Conservation (phyloP, 2,888 invertebrate genomes). For the Bellardia bayeri region DNA sequence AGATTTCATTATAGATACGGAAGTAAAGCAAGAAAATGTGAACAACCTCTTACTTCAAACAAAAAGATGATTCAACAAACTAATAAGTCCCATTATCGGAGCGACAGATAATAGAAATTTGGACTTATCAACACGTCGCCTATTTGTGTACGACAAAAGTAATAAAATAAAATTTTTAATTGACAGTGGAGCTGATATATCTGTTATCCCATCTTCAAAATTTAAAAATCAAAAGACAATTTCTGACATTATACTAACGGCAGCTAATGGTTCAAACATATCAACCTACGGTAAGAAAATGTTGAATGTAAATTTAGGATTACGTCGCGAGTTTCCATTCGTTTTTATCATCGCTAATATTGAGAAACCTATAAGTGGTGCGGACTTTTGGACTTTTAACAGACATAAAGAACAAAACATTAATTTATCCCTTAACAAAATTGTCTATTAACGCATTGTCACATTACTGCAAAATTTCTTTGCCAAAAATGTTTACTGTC, state of each 20-base stretch:
- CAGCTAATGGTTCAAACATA: slow-evolving; percentile 3
- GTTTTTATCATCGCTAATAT: slow-evolving; percentile 7
- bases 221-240: background rate
- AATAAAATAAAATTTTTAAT: slow-evolving; percentile 1
- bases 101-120: background rate
- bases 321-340: slow-evolving; percentile 18
- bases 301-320: background rate
- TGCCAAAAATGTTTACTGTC: slow-evolving; percentile 10
- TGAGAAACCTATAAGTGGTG: background rate
- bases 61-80: background rate
- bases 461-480: background rate
- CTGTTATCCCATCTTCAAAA: background rate
- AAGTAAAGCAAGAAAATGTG: background rate
- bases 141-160: background rate
- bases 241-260: background rate
- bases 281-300: background rate
- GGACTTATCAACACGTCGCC: background rate
- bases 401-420: slow-evolving; percentile 1
- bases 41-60: background rate
- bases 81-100: background rate
- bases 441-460: background rate
- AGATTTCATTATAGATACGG: background rate
- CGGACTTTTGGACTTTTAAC: slow-evolving; percentile 21
- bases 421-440: background rate
- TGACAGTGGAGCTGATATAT: background rate